A percentile compares a stretch with the other conserved stretches of the same genome.
Evolutionary conservation across 2,888 invertebrate genomes (phyloP).

Genomic region (Rhabditoides inermis): DNA sequence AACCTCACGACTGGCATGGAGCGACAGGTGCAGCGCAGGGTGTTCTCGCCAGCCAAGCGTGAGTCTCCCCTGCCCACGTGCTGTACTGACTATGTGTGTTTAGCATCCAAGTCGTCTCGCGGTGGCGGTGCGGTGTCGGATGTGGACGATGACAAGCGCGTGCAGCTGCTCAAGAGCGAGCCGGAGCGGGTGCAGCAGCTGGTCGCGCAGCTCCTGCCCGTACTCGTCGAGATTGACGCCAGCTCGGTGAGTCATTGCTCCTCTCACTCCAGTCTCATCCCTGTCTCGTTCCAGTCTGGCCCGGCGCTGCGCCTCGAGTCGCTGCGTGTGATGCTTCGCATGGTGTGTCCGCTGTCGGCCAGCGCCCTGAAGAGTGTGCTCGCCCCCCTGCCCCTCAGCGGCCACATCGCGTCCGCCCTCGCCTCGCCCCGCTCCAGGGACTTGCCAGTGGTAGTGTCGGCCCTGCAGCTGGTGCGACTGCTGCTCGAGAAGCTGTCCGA

Average conservation of each 20-base stretch:
- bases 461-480: slow-evolving; percentile 90
- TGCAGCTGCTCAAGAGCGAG: slow-evolving; percentile 67
- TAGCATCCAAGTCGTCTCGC: no score
- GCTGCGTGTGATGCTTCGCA: slow-evolving; percentile 82
- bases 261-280: neutral
- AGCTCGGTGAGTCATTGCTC: slow-evolving; percentile 63
- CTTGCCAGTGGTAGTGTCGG: slow-evolving; percentile 88
- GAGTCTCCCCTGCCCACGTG: slow-evolving; percentile 2
- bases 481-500: slow-evolving; percentile 77
- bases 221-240: slow-evolving; percentile 94
- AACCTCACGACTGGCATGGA: slow-evolving; percentile 95
- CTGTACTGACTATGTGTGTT: no score
- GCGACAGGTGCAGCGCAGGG: slow-evolving; percentile 72
- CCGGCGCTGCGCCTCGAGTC: slow-evolving; percentile 94
- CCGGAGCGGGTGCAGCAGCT: slow-evolving; percentile 62
- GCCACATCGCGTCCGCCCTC: slow-evolving; percentile 96
- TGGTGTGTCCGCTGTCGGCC: slow-evolving; percentile 87
- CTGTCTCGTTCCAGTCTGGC: slow-evolving; percentile 65
- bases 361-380: slow-evolving; percentile 69
- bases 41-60: slow-evolving; percentile 5
- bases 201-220: slow-evolving; percentile 76
- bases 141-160: slow-evolving; percentile 62
- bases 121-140: neutral
- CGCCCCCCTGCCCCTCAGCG: slow-evolving; percentile 58
- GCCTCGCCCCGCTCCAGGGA: slow-evolving; percentile 71